Conservation (phyloP, 2,113 vertebrate species). For the Columba livia region DNA sequence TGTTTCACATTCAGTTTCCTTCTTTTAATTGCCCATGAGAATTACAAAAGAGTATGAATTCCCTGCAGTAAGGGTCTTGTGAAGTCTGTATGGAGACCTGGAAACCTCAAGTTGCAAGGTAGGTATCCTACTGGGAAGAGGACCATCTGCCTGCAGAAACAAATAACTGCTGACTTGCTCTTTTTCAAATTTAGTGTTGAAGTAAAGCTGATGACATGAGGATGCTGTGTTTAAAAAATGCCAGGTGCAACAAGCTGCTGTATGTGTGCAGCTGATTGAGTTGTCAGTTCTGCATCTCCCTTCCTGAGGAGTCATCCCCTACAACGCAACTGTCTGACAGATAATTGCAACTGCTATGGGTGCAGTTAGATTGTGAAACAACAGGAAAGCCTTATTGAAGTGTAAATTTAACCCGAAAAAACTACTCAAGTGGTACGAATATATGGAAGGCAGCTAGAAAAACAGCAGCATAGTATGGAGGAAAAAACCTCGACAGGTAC, state of each 20-base stretch:
- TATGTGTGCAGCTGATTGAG: neutral
- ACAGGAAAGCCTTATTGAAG: neutral
- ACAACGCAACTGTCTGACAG: neutral
- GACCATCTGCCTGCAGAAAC: neutral
- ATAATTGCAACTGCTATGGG: neutral
- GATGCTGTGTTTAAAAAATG: neutral
- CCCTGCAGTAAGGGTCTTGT: neutral
- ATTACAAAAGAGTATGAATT: neutral
- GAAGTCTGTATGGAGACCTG: neutral
- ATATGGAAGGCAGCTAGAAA: neutral
- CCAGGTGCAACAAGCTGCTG: neutral
- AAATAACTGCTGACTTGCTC: neutral
- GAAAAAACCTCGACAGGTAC: neutral
- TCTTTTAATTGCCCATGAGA: neutral
- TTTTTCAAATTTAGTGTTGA: neutral
- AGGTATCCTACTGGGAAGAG: neutral
- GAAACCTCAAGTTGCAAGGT: neutral
- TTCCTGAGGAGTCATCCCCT: neutral
- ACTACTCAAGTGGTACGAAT: neutral
- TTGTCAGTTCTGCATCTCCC: neutral
- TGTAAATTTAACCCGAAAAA: neutral
- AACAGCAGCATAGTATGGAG: neutral
- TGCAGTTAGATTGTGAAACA: neutral
- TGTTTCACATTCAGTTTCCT: neutral
- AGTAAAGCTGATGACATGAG: neutral